These are phyloP conservation scores for Gambusia affinis DNA, from an alignment of 2,113 vertebrate species.

Conservation along the genomic window DNA sequence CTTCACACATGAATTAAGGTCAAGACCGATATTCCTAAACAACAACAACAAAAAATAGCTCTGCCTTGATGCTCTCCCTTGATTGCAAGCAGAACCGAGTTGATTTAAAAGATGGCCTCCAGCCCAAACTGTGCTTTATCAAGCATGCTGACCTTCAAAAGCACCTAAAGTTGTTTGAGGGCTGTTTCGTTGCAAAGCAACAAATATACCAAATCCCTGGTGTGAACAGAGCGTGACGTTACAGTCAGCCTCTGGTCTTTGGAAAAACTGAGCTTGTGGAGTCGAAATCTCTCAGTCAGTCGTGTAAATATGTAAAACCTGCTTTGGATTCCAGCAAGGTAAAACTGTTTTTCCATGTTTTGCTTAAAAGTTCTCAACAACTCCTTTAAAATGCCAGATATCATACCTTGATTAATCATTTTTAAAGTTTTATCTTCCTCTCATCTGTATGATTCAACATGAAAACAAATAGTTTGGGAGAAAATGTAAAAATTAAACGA, in stretches of 20 bases:
- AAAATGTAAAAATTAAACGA: background rate
- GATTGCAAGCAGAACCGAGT: conserved; percentile 27
- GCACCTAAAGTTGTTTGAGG: conserved; percentile 6
- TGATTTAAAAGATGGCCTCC: conserved; percentile 31
- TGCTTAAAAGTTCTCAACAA: too few relatives aligned
- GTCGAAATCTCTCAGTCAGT: background rate
- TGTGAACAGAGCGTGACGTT: conserved; percentile 3
- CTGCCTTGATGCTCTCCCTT: conserved; percentile 9
- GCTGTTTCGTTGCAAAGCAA: background rate
- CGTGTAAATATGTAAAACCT: background rate
- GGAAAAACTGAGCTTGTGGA: background rate
- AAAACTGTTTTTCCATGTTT: too few relatives aligned
- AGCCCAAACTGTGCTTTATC: conserved; percentile 54
- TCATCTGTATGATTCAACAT: background rate
- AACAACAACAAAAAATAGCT: conserved; percentile 24
- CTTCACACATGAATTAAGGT: conserved; percentile 44
- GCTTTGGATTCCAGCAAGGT: too few relatives aligned
- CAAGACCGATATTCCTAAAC: conserved; percentile 29
- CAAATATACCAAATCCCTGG: conserved; percentile 1
- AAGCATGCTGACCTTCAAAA: conserved; percentile 52
- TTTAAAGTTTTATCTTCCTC: too few relatives aligned
- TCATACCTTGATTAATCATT: too few relatives aligned
- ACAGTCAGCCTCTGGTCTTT: background rate
- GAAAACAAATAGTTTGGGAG: background rate
- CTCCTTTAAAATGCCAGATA: too few relatives aligned